These are phyloP conservation scores for Helarctos malayanus DNA, from an alignment of 2,797 vertebrate species.

Conservation along the genomic window DNA sequence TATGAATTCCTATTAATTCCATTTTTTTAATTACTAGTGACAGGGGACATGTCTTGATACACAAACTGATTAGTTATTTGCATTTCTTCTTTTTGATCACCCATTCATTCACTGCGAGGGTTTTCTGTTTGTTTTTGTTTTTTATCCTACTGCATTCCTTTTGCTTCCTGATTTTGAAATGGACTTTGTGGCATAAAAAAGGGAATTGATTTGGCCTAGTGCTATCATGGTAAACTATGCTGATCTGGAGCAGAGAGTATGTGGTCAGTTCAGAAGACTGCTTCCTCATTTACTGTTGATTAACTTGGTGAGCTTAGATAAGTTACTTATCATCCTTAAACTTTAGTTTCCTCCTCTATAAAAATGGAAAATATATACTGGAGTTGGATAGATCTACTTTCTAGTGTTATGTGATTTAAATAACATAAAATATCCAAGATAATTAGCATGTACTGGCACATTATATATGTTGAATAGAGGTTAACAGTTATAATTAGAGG, in stretches of 20 bases:
- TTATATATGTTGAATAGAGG: background rate
- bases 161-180: background rate
- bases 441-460: background rate
- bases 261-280: background rate
- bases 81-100: background rate
- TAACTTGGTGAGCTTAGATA: background rate
- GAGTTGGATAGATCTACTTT: background rate
- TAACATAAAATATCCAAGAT: background rate
- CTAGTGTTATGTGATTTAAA: background rate
- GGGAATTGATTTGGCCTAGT: background rate
- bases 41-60: background rate
- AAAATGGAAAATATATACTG: background rate
- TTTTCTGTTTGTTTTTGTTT: background rate
- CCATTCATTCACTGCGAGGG: background rate
- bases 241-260: background rate
- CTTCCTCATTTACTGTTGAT: background rate
- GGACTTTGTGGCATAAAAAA: background rate
- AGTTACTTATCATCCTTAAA: background rate
- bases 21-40: background rate
- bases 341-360: background rate
- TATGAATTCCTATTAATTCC: background rate
- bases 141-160: background rate
- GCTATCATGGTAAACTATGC: background rate
- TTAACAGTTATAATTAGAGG: background rate
- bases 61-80: background rate